A percentile compares a stretch with the other conserved stretches of the same genome.
Conservation (phyloP, 2,113 vertebrate genomes). For the Oriolus oriolus region DNA sequence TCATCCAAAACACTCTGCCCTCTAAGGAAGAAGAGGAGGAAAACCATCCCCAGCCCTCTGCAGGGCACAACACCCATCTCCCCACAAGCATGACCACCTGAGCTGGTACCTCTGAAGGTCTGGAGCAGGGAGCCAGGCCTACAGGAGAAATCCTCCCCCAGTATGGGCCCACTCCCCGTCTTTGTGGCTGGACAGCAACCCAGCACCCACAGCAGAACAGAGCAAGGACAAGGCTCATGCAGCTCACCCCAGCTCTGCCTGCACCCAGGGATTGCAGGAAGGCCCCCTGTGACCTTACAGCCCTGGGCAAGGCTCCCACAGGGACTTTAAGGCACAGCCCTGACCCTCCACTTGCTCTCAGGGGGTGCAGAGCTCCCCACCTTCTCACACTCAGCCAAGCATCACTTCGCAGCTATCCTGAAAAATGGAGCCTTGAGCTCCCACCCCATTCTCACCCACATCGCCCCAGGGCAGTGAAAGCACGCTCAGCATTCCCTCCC, state of each 20-base stretch:
- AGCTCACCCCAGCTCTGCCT: neutral
- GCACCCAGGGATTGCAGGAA: neutral
- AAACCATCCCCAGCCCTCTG: neutral
- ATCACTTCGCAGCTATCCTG: neutral
- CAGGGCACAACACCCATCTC: neutral
- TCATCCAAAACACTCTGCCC: fast-evolving
- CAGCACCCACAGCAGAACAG: neutral
- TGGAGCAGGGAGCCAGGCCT: neutral
- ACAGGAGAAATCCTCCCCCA: neutral
- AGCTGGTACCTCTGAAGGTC: neutral
- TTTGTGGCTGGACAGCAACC: neutral
- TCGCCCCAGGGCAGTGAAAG: fast-evolving
- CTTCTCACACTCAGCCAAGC: neutral
- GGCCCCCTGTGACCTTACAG: too few species aligned
- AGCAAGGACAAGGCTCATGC: neutral
- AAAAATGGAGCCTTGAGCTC: neutral
- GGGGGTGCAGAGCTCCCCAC: neutral
- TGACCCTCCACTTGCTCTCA: fast-evolving
- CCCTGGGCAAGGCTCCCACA: neutral
- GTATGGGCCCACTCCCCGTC: neutral
- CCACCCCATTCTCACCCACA: neutral
- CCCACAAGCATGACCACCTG: neutral
- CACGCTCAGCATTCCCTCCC: fast-evolving
- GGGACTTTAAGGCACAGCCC: neutral
- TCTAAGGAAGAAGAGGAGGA: neutral